Conservation (phyloP, 1,140 invertebrate genomes). For the Popillia japonica region DNA sequence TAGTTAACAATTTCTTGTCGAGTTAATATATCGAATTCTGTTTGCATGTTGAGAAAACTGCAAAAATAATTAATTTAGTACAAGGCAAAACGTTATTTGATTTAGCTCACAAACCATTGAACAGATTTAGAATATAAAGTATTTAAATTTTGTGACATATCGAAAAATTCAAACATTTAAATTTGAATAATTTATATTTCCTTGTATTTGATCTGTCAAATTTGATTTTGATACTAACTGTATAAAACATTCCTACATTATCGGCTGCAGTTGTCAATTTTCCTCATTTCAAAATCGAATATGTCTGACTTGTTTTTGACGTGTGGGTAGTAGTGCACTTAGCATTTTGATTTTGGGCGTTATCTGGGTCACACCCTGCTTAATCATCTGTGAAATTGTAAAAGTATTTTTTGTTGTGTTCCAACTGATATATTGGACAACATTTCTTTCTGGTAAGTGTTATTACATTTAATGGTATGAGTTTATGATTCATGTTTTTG, state of each 20-base stretch:
- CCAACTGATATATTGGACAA: background rate
- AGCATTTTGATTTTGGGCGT: slow-evolving; percentile 47
- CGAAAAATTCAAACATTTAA: background rate
- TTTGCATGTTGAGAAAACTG: background rate
- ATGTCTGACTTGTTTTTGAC: slow-evolving; percentile 54
- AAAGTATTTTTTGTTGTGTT: too few relatives aligned
- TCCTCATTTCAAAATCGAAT: slow-evolving; percentile 46
- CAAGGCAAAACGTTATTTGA: too few relatives aligned
- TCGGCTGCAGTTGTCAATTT: slow-evolving; percentile 34
- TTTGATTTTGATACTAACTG: too few relatives aligned
- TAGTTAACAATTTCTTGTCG: slow-evolving; percentile 14
- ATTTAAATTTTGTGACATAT: background rate
- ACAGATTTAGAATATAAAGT: background rate
- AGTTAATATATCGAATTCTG: background rate
- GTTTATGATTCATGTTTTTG: slow-evolving; percentile 18
- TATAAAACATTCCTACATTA: slow-evolving; percentile 2
- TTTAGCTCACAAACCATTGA: slow-evolving; percentile 1
- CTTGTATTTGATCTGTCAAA: too few relatives aligned
- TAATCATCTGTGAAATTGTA: slow-evolving; percentile 43
- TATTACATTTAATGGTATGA: background rate
- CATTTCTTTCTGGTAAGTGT: background rate
- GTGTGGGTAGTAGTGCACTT: slow-evolving; percentile 50
- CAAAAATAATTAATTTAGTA: too few relatives aligned
- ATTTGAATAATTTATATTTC: too few relatives aligned
- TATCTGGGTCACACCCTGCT: slow-evolving; percentile 48